Conservation (phyloP, 2,888 invertebrate species). For the Cabera pusaria region DNA sequence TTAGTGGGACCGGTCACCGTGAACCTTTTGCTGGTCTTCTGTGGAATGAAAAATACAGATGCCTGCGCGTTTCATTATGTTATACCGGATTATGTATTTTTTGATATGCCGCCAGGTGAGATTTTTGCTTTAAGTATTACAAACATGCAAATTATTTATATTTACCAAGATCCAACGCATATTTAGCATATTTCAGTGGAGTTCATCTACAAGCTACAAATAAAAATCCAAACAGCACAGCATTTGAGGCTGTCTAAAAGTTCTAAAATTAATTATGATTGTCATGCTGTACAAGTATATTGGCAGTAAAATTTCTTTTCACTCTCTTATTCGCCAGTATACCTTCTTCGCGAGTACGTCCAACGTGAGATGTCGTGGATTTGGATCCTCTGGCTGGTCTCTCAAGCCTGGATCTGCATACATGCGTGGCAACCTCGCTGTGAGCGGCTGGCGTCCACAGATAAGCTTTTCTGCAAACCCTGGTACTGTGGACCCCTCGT, state of each 20-base stretch:
- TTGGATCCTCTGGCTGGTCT: slow-evolving; percentile 91
- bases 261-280: no score
- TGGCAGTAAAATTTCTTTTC: no score
- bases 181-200: no score
- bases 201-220: no score
- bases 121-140: no score
- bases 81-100: slow-evolving; percentile 93
- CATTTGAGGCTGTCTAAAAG: no score
- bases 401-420: slow-evolving; percentile 93
- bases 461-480: slow-evolving; percentile 92
- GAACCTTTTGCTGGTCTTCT: slow-evolving; percentile 86
- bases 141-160: no score
- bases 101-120: slow-evolving; percentile 89
- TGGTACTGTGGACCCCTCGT: slow-evolving; percentile 92
- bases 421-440: slow-evolving; percentile 94
- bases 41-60: slow-evolving; percentile 85
- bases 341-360: slow-evolving; percentile 80
- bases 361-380: slow-evolving; percentile 87
- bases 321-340: no score
- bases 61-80: slow-evolving; percentile 86
- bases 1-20: slow-evolving; percentile 90
- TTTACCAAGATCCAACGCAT: no score
- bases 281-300: no score
- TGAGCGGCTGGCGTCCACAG: slow-evolving; percentile 92
- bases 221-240: no score